Evolutionary conservation across 2,888 invertebrate species (phyloP), one percentile per base, ranked within the genome.

Genomic region (Monopis laevigella): DNA sequence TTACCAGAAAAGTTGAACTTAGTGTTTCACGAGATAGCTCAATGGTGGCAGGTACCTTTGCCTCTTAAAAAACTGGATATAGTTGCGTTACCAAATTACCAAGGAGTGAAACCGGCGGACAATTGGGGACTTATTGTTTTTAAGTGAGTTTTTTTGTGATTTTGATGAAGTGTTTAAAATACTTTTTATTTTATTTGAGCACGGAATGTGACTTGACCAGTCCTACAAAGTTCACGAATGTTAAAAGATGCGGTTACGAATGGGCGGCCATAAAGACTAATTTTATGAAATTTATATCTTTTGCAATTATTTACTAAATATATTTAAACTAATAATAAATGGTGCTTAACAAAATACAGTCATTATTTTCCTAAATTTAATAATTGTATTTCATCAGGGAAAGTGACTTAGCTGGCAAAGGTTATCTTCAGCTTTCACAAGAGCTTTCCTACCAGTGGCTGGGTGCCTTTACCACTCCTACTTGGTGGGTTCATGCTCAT

Each of bases 381-480:
- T 7, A 7, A 24, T 24, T 24, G 24, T 24, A 7, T 29, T 30
- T 54, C 55, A 64, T 18, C 54, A 92, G 92, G 58, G 91, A 92
- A 65, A 88, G 87, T 50, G 90, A 91, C 54, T 58, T 92, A 1
- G 83, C 85, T 47, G 84, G 82, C 49, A 81, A 81, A 34, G 86
- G 86, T 1, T 85, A 86, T 49, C 85, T 86, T 62, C 86, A 85
- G 45, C 66, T 89, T 2, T 84, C 88, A 0, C 88, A 90, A 51
- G 92, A 92, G 59, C 54, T 92, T 27, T 84, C 87, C 2, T 90
- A 90, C 59, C 92, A 92, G 59, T 93, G 92, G 92, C 65, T 92
- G 10, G 91, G 91, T 0, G 85, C 87, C 2, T 81, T 88, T 46
- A 84, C 88, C 1, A 90, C 92, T 0, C 92, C 92, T 0, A 86